Conservation (phyloP, 2,113 vertebrate genomes). For the Onychostruthus taczanowskii region DNA sequence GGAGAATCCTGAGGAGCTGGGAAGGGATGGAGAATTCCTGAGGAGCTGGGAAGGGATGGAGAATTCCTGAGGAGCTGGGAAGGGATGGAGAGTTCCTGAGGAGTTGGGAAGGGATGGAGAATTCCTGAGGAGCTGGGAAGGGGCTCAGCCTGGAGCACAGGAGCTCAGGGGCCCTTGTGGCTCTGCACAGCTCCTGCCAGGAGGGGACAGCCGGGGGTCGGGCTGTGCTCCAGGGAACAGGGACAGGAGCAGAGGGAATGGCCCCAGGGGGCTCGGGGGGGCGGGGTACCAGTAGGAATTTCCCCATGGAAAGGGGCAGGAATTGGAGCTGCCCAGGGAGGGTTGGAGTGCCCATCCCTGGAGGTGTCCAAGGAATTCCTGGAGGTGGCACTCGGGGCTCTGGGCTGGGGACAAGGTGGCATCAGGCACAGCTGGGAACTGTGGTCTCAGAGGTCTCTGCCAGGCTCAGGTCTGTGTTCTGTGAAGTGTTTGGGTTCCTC, state of each 20-base stretch:
- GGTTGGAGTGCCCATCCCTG: rapidly evolving
- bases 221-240: not conserved
- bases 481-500: not conserved
- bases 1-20: too few species aligned
- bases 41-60: not conserved
- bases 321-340: not conserved
- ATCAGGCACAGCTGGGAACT: rapidly evolving
- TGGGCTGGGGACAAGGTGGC: not conserved
- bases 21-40: not conserved
- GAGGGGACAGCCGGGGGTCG: not conserved
- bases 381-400: not conserved
- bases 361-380: rapidly evolving
- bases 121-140: not conserved
- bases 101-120: too few species aligned
- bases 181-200: not conserved
- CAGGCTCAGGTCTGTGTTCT: not conserved
- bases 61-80: not conserved
- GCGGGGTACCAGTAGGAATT: too few species aligned
- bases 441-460: not conserved
- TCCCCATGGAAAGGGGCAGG: not conserved
- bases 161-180: not conserved
- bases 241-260: too few species aligned
- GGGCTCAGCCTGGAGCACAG: not conserved
- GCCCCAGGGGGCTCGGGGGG: too few species aligned
- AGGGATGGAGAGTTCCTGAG: too few species aligned